Evolutionary conservation across 2,797 vertebrate genomes (phyloP).

Genomic region (Hydrophis major): DNA sequence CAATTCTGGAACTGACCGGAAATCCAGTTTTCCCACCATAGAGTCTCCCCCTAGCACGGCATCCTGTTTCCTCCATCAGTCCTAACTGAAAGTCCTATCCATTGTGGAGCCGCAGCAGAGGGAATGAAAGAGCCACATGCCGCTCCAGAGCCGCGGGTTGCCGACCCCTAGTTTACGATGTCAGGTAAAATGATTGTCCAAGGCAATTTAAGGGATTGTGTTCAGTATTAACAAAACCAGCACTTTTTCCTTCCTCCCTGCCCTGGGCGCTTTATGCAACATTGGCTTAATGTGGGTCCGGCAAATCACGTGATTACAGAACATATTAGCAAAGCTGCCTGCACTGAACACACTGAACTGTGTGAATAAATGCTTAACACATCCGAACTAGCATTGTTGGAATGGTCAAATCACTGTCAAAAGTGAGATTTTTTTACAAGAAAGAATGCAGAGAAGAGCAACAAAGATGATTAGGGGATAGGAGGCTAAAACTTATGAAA

Average conservation of each 20-base stretch:
- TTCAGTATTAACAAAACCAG: neutral
- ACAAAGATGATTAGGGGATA: too few relatives aligned
- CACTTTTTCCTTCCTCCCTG: neutral
- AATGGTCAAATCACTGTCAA: neutral
- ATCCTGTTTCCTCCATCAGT: too few relatives aligned
- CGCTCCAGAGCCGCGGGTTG: too few relatives aligned
- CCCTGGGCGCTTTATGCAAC: neutral
- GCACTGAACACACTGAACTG: neutral
- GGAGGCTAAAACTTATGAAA: too few relatives aligned
- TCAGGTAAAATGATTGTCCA: neutral
- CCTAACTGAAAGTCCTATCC: too few relatives aligned
- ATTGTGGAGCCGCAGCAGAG: too few relatives aligned
- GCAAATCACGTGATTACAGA: neutral
- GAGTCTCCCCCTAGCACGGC: too few relatives aligned
- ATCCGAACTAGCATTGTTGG: neutral
- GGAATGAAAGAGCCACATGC: too few relatives aligned
- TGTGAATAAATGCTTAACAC: neutral
- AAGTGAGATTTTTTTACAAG: neutral
- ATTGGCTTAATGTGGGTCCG: neutral
- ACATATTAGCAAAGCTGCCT: neutral
- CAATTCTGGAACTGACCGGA: too few relatives aligned
- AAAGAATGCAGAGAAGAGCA: too few relatives aligned
- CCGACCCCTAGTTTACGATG: too few relatives aligned
- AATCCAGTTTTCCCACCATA: too few relatives aligned
- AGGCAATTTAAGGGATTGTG: neutral